Conservation (phyloP, 2,113 vertebrate genomes). For the Halcyon malimbica region DNA sequence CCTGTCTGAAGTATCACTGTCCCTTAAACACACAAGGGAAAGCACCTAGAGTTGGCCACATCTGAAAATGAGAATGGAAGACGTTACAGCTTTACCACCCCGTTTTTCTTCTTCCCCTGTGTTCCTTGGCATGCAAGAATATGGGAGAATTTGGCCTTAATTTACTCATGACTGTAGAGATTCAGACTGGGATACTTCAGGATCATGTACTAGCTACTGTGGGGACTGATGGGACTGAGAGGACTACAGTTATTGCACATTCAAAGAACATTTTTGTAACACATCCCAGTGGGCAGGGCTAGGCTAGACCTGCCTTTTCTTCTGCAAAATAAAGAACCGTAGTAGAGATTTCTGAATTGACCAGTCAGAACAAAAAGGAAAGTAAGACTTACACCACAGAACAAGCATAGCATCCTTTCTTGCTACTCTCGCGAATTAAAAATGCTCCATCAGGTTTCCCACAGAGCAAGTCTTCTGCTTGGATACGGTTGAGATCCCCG, state of each 20-base stretch:
- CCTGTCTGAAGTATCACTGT: background rate
- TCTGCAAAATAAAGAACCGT: background rate
- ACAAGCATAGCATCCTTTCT: constrained; percentile 96
- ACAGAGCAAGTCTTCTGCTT: constrained; percentile 93
- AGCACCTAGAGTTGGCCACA: background rate
- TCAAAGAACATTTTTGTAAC: background rate
- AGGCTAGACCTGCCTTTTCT: background rate
- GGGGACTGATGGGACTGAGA: background rate
- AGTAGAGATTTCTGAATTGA: background rate
- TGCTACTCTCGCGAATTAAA: constrained; percentile 96
- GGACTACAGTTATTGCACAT: background rate
- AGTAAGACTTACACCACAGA: constrained; percentile 93
- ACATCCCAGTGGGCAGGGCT: background rate
- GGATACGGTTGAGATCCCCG: constrained; percentile 89
- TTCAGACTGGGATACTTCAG: background rate
- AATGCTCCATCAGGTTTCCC: constrained; percentile 93
- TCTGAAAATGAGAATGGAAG: background rate
- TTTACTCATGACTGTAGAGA: background rate
- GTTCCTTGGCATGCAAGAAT: background rate
- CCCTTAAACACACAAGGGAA: background rate
- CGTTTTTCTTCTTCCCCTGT: background rate
- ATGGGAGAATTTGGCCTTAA: background rate
- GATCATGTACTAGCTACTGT: background rate
- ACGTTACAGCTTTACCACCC: background rate
- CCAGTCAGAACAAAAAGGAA: background rate